Percentiles rank a stretch among this genome's conserved stretches.
Conservation (phyloP, 64 coral and sea anemone species). For the Platygyra sinensis region DNA sequence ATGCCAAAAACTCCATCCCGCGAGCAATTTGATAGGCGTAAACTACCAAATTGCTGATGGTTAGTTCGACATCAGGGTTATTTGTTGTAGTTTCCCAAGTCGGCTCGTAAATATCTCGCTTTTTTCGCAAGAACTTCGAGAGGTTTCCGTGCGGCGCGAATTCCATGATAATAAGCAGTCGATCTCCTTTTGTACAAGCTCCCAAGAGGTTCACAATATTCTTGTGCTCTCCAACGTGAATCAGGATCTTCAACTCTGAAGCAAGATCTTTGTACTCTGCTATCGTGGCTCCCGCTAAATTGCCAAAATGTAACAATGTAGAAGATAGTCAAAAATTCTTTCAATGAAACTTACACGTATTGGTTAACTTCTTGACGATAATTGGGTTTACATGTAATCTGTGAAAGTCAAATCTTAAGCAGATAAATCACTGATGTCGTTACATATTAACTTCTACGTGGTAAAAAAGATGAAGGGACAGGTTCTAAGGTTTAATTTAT, state of each 20-base stretch:
- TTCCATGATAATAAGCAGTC: slow-evolving; percentile 76
- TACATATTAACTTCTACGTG: no score
- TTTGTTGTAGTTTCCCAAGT: slow-evolving; percentile 64
- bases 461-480: no score
- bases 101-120: slow-evolving; percentile 71
- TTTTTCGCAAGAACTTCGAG: slow-evolving; percentile 24
- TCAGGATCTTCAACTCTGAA: slow-evolving; percentile 82
- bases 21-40: slow-evolving; percentile 71
- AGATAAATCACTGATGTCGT: no score
- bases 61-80: slow-evolving; percentile 64
- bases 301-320: background rate
- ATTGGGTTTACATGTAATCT: no score
- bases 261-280: slow-evolving; percentile 75
- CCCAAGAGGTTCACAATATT: slow-evolving; percentile 78
- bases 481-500: no score
- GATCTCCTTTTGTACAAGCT: slow-evolving; percentile 66
- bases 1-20: slow-evolving; percentile 93
- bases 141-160: slow-evolving; percentile 75
- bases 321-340: background rate
- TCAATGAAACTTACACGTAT: no score
- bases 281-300: slow-evolving; percentile 49
- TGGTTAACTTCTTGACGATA: no score
- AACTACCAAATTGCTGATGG: slow-evolving; percentile 59
- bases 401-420: no score
- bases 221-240: slow-evolving; percentile 67